Conservation (phyloP, 1,140 invertebrate species). For the Drosophila kanapiae region DNA sequence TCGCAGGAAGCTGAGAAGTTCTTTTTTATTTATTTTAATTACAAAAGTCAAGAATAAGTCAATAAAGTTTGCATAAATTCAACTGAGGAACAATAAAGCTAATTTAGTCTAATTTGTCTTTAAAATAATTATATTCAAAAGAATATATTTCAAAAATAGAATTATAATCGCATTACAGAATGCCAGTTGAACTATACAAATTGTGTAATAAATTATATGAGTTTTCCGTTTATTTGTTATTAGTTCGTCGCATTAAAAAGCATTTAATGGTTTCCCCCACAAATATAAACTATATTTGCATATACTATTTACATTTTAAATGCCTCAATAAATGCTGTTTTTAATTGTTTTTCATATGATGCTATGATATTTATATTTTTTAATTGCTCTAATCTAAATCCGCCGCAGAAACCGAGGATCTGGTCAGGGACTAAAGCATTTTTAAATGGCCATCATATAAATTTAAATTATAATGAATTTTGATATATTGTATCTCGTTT, state of each 20-base stretch:
- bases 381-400: not conserved
- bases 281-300: constrained; percentile 22
- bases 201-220: not conserved
- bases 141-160: not conserved
- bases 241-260: constrained; percentile 6
- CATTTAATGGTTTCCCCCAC: not conserved
- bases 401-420: not conserved
- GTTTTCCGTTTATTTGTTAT: constrained; percentile 4
- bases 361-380: not conserved
- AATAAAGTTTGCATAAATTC: too few species aligned
- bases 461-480: constrained; percentile 33
- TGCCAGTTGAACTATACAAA: not conserved
- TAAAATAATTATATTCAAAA: not conserved
- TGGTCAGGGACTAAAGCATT: constrained; percentile 17
- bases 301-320: constrained; percentile 15
- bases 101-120: not conserved
- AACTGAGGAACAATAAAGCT: too few species aligned
- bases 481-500: constrained; percentile 2
- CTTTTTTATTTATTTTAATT: not conserved
- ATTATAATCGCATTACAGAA: constrained; percentile 2
- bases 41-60: not conserved
- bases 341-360: not conserved
- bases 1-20: too few species aligned
- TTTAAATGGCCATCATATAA: constrained; percentile 31
- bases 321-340: not conserved